A percentile compares a stretch with the other conserved stretches of the same genome.
phyloP scores from a whole-genome alignment of 92 coral and sea anemone species.

The Ricordea florida region DNA sequence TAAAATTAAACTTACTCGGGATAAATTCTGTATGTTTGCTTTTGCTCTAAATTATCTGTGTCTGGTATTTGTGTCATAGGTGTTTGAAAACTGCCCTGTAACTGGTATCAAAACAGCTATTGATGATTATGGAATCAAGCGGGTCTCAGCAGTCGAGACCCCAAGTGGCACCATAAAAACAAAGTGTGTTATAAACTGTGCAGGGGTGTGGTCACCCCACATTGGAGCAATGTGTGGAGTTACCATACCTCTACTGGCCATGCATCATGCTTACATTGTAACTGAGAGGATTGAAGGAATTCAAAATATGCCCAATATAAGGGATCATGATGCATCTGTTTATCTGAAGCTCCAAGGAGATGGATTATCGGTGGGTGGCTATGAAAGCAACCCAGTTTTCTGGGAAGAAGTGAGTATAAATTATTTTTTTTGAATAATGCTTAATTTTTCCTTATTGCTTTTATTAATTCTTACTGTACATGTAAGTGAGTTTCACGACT shows the following conservation, averaged over 20 bases:
- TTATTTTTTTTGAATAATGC: too few species aligned
- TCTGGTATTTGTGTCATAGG: conserved; percentile 23
- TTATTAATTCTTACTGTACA: too few species aligned
- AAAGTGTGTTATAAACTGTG: conserved; percentile 84
- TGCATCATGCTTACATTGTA: conserved; percentile 96
- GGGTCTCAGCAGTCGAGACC: conserved; percentile 86
- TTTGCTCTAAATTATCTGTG: not conserved
- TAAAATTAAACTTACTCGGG: too few species aligned
- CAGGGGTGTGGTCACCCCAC: conserved; percentile 97
- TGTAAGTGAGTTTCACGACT: too few species aligned
- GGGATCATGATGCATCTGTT: conserved; percentile 96
- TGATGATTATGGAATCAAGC: conserved; percentile 86
- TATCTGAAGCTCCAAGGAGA: conserved; percentile 97
- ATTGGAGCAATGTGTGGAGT: conserved; percentile 86
- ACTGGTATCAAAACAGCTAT: conserved; percentile 87
- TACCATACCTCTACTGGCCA: conserved; percentile 87
- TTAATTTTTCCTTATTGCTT: too few species aligned
- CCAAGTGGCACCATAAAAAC: conserved; percentile 82
- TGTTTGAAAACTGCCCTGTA: conserved; percentile 87
- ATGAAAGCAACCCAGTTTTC: conserved; percentile 90
- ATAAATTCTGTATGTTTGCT: not conserved
- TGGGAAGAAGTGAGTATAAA: conserved; percentile 87
- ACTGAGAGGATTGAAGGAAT: conserved; percentile 97
- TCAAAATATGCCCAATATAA: conserved; percentile 92
- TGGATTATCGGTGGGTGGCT: conserved; percentile 96